Percentiles rank a stretch among this genome's conserved stretches.
phyloP scores from a whole-genome alignment of 2,113 vertebrate species.

The Malurus cyaneus region DNA sequence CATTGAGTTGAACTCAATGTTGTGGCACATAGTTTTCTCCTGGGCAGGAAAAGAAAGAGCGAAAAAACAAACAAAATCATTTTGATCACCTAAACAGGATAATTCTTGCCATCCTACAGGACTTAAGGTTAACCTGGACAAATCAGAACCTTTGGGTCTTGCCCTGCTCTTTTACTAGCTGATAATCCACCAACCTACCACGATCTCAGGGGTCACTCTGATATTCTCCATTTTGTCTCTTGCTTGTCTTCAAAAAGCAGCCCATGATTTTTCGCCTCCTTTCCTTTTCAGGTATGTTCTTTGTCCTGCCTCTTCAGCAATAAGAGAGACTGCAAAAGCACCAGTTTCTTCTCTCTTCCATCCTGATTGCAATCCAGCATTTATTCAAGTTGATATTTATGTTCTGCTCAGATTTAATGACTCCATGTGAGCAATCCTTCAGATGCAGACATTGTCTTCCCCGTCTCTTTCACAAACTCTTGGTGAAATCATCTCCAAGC shows the following conservation, averaged over 20 bases:
- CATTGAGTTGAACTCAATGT: neutral
- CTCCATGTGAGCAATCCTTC: neutral
- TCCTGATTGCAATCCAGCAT: too few species aligned
- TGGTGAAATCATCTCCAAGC: neutral
- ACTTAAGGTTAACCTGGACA: neutral
- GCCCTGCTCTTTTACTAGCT: neutral
- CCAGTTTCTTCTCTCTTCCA: neutral
- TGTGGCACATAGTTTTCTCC: neutral
- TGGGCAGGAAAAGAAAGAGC: fast-evolving
- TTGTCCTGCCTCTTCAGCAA: neutral
- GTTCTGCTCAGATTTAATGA: neutral
- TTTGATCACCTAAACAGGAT: neutral
- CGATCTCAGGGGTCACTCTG: neutral
- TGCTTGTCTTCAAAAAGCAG: neutral
- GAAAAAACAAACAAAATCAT: neutral
- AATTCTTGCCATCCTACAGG: neutral
- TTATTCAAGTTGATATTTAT: neutral
- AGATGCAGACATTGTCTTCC: neutral
- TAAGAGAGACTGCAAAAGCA: neutral
- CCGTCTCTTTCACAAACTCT: neutral
- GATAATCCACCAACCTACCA: neutral
- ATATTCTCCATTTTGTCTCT: neutral
- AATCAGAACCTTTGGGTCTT: neutral
- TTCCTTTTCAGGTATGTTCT: neutral
- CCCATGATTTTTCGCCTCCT: neutral